A percentile compares a stretch with the other conserved stretches of the same genome.
These are phyloP conservation scores for Mormoops blainvillei DNA, from an alignment of 2,113 vertebrate genomes.

Conservation along the genomic window DNA sequence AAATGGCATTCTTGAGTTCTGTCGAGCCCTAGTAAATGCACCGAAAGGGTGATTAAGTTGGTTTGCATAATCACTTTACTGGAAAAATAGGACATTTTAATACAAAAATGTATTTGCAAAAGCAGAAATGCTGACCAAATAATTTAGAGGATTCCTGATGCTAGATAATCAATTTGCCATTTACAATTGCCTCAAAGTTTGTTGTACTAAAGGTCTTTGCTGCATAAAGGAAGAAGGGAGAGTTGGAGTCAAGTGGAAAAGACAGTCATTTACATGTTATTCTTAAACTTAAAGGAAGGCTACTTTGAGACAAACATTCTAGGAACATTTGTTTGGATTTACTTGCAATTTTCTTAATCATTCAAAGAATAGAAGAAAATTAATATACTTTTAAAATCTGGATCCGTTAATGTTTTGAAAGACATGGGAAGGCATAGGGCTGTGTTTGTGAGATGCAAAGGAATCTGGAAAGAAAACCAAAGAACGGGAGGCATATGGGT, in stretches of 20 bases:
- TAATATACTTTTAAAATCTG: neutral
- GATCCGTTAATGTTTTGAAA: neutral
- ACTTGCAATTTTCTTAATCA: neutral
- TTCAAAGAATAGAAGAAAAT: neutral
- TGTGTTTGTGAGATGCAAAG: neutral
- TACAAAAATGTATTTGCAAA: slow-evolving; percentile 17
- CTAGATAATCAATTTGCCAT: slow-evolving; percentile 37
- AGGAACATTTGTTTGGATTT: neutral
- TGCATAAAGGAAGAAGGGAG: neutral
- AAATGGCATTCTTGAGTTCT: neutral
- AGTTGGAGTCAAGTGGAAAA: neutral
- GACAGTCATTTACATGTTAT: neutral
- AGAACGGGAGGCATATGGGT: neutral
- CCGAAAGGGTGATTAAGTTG: neutral
- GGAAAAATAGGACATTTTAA: slow-evolving; percentile 47
- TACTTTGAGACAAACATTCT: neutral
- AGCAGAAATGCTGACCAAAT: slow-evolving; percentile 40
- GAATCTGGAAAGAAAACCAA: neutral
- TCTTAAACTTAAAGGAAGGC: neutral
- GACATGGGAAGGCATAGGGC: neutral
- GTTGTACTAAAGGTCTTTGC: neutral
- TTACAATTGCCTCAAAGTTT: slow-evolving; percentile 11
- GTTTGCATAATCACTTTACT: slow-evolving; percentile 28
- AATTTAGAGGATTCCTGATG: slow-evolving; percentile 26
- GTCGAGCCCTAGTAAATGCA: neutral